These are phyloP conservation scores for Criorhina ranunculi DNA, from an alignment of 2,888 invertebrate genomes.

Conservation along the genomic window DNA sequence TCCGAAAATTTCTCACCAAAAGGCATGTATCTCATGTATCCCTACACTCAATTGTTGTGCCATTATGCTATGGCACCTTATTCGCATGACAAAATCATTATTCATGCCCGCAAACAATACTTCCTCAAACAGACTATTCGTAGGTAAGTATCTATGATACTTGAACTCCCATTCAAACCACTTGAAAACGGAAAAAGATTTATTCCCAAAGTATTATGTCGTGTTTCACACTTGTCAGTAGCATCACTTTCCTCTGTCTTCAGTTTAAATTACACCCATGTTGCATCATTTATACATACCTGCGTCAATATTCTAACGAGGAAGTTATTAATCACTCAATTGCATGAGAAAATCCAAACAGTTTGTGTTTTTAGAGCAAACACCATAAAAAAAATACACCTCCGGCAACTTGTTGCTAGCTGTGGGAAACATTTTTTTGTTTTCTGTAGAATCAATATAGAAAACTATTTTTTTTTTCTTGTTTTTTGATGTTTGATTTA, in stretches of 20 bases:
- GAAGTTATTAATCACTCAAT: conserved; percentile 70
- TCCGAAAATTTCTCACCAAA: conserved; percentile 14
- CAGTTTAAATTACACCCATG: conserved; percentile 19
- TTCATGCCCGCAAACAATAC: conserved; percentile 14
- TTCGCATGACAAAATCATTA: conserved; percentile 14
- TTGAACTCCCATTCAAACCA: conserved; percentile 2
- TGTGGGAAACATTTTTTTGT: conserved; percentile 39
- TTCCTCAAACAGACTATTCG: not conserved
- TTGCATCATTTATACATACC: not conserved
- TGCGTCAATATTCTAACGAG: conserved; percentile 44
- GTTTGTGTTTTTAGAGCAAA: conserved; percentile 42
- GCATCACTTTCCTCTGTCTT: conserved; percentile 39
- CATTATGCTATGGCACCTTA: conserved; percentile 27
- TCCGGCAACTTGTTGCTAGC: conserved; percentile 53
- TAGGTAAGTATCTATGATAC: no score
- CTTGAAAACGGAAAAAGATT: conserved; percentile 9
- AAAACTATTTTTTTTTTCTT: not conserved
- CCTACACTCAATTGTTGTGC: conserved; percentile 16
- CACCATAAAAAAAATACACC: conserved; percentile 1
- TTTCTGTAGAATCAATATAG: not conserved
- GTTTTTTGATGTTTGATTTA: not conserved
- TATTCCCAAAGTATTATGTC: not conserved
- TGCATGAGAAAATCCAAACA: conserved; percentile 56
- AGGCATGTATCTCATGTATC: conserved; percentile 5
- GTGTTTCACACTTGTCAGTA: conserved; percentile 1